These are phyloP conservation scores for Marmota flaviventris DNA, from an alignment of 2,113 vertebrate species.

Conservation along the genomic window DNA sequence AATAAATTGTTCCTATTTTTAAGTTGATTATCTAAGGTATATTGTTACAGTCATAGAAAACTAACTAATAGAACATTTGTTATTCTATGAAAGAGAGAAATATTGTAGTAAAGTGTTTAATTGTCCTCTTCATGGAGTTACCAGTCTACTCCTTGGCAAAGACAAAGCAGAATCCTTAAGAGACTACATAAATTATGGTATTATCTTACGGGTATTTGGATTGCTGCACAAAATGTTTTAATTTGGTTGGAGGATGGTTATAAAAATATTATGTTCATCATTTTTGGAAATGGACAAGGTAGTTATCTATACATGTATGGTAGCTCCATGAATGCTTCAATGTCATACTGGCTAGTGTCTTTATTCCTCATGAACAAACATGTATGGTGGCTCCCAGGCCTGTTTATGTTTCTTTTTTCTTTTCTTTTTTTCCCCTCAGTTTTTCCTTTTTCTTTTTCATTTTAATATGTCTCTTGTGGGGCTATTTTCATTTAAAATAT, in stretches of 20 bases:
- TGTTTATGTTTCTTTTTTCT: background rate
- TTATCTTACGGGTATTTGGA: background rate
- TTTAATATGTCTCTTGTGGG: background rate
- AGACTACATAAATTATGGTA: background rate
- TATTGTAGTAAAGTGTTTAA: background rate
- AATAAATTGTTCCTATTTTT: background rate
- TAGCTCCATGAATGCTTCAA: too few species aligned
- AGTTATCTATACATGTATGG: too few species aligned
- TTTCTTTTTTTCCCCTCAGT: background rate
- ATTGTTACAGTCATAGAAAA: background rate
- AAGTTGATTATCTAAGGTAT: background rate
- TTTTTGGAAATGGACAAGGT: background rate
- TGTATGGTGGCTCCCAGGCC: background rate
- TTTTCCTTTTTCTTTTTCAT: background rate
- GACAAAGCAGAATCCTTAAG: background rate
- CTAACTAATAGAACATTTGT: background rate
- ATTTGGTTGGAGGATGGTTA: background rate
- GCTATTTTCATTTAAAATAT: constrained; percentile 21
- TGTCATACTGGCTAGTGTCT: too few species aligned
- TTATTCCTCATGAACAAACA: too few species aligned
- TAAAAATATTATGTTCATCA: background rate
- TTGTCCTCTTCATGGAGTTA: background rate
- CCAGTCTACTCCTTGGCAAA: background rate
- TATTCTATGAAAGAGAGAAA: background rate
- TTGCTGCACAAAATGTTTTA: background rate